These are phyloP conservation scores for Fratercula arctica DNA, from an alignment of 2,797 vertebrate genomes.

Conservation along the genomic window DNA sequence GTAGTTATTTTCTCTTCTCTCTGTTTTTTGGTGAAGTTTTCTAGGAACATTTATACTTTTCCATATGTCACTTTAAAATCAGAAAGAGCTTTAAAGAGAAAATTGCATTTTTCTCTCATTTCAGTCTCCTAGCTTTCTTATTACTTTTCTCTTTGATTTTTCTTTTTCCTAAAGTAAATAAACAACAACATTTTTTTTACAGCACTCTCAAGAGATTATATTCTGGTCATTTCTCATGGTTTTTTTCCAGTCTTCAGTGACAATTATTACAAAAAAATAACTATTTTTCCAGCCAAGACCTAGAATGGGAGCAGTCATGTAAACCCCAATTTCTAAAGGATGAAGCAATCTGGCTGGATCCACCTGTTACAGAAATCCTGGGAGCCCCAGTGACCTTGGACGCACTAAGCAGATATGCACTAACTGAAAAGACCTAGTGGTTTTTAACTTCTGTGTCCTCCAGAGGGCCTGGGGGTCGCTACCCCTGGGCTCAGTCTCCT, in stretches of 20 bases:
- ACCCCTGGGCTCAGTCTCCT: neutral
- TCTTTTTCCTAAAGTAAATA: slow-evolving; percentile 13
- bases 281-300: neutral
- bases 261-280: neutral
- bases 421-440: neutral
- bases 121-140: neutral
- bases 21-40: slow-evolving; percentile 22
- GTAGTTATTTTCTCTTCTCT: neutral
- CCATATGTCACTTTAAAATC: slow-evolving; percentile 57
- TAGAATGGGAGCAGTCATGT: neutral
- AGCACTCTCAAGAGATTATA: neutral
- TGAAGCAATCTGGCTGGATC: neutral
- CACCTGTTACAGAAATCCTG: neutral
- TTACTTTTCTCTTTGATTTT: neutral
- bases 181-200: neutral
- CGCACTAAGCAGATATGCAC: neutral
- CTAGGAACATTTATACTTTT: slow-evolving; percentile 39
- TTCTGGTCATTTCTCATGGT: slow-evolving; percentile 18
- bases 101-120: slow-evolving; percentile 51
- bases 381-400: neutral
- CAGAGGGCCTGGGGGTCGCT: fast-evolving
- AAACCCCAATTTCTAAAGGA: neutral
- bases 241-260: neutral
- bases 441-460: neutral
- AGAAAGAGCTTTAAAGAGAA: slow-evolving; percentile 63